phyloP scores from a whole-genome alignment of 2,113 vertebrate species.

The Cololabis saira region DNA sequence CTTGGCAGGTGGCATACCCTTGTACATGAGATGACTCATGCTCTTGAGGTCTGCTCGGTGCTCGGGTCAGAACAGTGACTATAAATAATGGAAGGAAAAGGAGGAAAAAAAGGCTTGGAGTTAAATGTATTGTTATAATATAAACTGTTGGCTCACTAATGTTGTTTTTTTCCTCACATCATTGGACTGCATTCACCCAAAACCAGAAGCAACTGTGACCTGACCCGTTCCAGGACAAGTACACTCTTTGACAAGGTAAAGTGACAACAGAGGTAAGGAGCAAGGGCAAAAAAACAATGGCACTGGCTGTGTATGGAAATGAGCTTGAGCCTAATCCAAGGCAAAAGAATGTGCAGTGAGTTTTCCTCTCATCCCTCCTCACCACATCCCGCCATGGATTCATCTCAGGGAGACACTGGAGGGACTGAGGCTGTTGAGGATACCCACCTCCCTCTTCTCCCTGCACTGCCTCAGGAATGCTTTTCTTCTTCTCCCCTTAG shows the following conservation, averaged over 20 bases:
- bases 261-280: not conserved
- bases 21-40: conserved; percentile 66
- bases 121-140: conserved; percentile 58
- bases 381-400: conserved; percentile 63
- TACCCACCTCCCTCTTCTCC: conserved; percentile 75
- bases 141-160: too few relatives aligned
- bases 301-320: conserved; percentile 53
- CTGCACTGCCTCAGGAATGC: conserved; percentile 78
- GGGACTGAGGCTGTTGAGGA: conserved; percentile 72
- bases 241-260: conserved; percentile 3
- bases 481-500: conserved; percentile 76
- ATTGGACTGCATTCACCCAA: too few relatives aligned
- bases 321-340: conserved; percentile 43
- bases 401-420: conserved; percentile 65
- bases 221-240: conserved; percentile 27
- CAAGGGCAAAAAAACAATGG: conserved; percentile 32
- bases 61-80: conserved; percentile 54
- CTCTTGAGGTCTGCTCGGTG: conserved; percentile 73
- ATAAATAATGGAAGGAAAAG: conserved; percentile 71
- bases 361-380: conserved; percentile 71
- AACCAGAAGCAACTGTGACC: too few relatives aligned
- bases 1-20: conserved; percentile 58
- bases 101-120: conserved; percentile 62
- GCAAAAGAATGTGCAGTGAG: conserved; percentile 65
- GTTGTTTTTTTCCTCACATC: too few relatives aligned